Evolutionary conservation across 1,140 invertebrate species (phyloP).

Genomic region (Heliconius congener): DNA sequence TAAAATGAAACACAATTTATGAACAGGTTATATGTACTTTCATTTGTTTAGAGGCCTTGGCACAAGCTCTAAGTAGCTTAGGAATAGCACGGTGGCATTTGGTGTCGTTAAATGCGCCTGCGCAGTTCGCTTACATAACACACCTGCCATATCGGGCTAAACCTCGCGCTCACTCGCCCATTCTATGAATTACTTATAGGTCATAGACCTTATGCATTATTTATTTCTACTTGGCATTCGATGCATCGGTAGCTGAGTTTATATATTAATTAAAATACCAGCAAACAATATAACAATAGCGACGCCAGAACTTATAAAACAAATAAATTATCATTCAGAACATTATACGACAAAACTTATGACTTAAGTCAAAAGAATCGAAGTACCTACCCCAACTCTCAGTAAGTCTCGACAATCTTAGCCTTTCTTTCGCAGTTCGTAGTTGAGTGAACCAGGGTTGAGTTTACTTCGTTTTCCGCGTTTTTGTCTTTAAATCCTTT

Average conservation of each 20-base stretch:
- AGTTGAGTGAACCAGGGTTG: slow-evolving; percentile 21
- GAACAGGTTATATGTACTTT: slow-evolving; percentile 57
- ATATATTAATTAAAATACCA: slow-evolving; percentile 34
- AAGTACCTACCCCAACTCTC: not conserved
- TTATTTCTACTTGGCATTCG: slow-evolving; percentile 54
- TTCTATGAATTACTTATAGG: slow-evolving; percentile 80
- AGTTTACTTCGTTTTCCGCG: slow-evolving; percentile 38
- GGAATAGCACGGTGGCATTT: slow-evolving; percentile 72
- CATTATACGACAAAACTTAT: not conserved
- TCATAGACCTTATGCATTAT: slow-evolving; percentile 76
- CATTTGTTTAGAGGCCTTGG: slow-evolving; percentile 71
- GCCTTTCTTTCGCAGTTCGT: slow-evolving; percentile 42
- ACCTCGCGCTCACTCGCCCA: slow-evolving; percentile 75
- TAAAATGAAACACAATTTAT: slow-evolving; percentile 9
- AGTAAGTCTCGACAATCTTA: slow-evolving; percentile 35
- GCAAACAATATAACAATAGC: slow-evolving; percentile 26
- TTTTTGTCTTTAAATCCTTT: slow-evolving; percentile 68
- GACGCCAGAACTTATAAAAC: slow-evolving; percentile 6
- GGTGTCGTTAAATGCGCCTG: slow-evolving; percentile 63
- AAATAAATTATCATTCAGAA: not conserved
- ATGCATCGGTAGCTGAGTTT: slow-evolving; percentile 44
- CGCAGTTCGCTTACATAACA: slow-evolving; percentile 74
- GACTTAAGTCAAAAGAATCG: not conserved
- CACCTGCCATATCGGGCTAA: slow-evolving; percentile 77
- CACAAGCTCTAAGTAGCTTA: slow-evolving; percentile 57